Evolutionary conservation across 2,888 invertebrate species (phyloP), one percentile per base, ranked within the genome.

Genomic region (Pristionchus mayeri): DNA sequence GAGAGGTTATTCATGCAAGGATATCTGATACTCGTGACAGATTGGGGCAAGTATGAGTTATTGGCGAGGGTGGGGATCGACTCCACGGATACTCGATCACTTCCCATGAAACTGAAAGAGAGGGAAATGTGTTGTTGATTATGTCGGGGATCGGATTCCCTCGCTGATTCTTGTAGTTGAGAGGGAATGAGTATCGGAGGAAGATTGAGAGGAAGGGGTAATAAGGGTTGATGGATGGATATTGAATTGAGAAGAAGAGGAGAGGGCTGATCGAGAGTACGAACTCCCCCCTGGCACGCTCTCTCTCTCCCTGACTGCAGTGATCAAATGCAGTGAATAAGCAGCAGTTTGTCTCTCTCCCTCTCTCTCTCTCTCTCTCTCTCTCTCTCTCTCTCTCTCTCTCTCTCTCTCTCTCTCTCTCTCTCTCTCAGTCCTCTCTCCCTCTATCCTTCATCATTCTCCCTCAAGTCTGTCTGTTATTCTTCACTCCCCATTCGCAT

Each of bases 181-280:
- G 63, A 30, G 13, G 60, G 3, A 21, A 21, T 63, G 63, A 63
- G 1, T 63, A 44, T 6, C 13, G 6, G 44, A 9, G 63, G 30
- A 60, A 34, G 34, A 30, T 30, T 57, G 57, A 57, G 21, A 11
- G 57, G 34, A 34, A 0, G 71, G 71, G 71, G 71, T 71, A 71
- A 71, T 71, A 71, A 71, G 63, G 24, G 11, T n/a, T 71, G 44
- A 71, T 71, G n/a, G 71, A 71, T 71, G 71, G 71, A 71, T 78
- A 50, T 78, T 50, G 50, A 30, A 50, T 78, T 48, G 48, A 50
- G 67, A n/a, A 13, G 34, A 67, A 40, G 71, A 18, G 27, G 75
- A 18, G 48, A 44, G 37, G 75, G 75, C 24, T 3, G 18, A n/a
- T 40, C 21, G 76, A 50, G 76, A 78, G 50, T 78, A 50, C 76